Evolutionary conservation across 2,888 invertebrate species (phyloP), one percentile per base, ranked within the genome.

Genomic region (Cryptus armator): DNA sequence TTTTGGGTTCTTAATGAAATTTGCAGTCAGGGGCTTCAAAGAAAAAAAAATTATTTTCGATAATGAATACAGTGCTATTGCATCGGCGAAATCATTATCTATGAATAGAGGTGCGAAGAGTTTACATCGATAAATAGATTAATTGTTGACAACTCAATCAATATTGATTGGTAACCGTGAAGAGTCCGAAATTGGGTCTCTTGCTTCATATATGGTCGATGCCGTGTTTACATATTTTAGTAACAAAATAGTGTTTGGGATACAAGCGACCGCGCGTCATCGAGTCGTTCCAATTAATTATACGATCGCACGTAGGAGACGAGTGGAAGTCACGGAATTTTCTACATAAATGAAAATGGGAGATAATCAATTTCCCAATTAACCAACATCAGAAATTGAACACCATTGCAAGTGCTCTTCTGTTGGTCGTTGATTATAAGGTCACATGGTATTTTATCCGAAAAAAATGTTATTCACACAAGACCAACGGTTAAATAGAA

Each of bases 281-380:
- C 75, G 43, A 32, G 62, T 48, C 19, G 68, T 62, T 68, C 75
- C 74, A 81, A 81, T 75, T 75, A 81, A 81, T 81, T 75, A 75
- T 62, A 62, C 74, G 48, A 59, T 59, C 44, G 16, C 7, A 4
- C 59, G 51, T 14, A 14, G 29, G 16, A 16, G 56, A 19, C 48
- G 16, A 29, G 19, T 19, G 37, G 48, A 68, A 32, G 59, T 74
- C 59, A 67, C 68, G 24, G 59, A 74, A 59, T 48, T 56, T 37
- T 59, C 59, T 29, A 44, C 46, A n/a, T 67, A n/a, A 3, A 67
- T 43, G 19, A 46, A 53, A 66, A 81, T 67, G 68, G 16, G 81
- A 59, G 62, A 75, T 62, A 74, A 81, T 81, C 67, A 81, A 81
- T 81, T 68, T 75, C 43, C 43, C 67, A 62, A 75, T 80, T 81